Evolutionary conservation across 2,888 invertebrate species (phyloP).

Genomic region (Theretra japonica): DNA sequence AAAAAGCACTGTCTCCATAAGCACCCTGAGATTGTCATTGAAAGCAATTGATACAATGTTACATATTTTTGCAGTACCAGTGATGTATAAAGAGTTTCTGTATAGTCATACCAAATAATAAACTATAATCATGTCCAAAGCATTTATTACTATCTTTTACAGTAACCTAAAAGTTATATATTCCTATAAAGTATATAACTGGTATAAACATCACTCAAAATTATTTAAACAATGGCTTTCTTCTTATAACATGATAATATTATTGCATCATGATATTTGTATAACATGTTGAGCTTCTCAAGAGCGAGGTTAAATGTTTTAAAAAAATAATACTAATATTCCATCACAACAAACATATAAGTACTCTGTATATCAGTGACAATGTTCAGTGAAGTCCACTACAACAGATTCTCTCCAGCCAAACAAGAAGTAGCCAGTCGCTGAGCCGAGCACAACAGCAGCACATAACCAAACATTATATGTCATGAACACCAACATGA

Average conservation of each 20-base stretch:
- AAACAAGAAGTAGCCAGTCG: constrained; percentile 96
- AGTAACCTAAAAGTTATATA: constrained; percentile 67
- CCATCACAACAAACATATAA: constrained; percentile 32
- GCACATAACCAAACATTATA: constrained; percentile 97
- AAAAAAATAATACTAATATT: constrained; percentile 60
- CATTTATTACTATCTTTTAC: constrained; percentile 64
- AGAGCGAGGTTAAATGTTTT: constrained; percentile 57
- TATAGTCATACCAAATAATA: constrained; percentile 36
- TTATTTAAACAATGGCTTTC: constrained; percentile 64
- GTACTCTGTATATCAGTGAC: constrained; percentile 87
- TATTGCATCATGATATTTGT: constrained; percentile 69
- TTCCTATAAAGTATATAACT: constrained; percentile 70
- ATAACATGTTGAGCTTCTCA: constrained; percentile 67
- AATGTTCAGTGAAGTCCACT: constrained; percentile 97
- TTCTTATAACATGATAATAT: constrained; percentile 75
- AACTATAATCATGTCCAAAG: constrained; percentile 55
- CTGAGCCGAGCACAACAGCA: constrained; percentile 95
- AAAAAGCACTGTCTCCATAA: constrained; percentile 73
- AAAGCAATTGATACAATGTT: background rate
- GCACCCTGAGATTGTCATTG: constrained; percentile 50
- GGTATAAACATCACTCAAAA: constrained; percentile 73
- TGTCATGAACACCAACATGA: constrained; percentile 99
- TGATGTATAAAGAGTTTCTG: constrained; percentile 1
- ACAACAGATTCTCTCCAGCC: constrained; percentile 98
- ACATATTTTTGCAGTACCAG: background rate